phyloP scores from a whole-genome alignment of 2,888 invertebrate genomes.

The Meteorus colon region DNA sequence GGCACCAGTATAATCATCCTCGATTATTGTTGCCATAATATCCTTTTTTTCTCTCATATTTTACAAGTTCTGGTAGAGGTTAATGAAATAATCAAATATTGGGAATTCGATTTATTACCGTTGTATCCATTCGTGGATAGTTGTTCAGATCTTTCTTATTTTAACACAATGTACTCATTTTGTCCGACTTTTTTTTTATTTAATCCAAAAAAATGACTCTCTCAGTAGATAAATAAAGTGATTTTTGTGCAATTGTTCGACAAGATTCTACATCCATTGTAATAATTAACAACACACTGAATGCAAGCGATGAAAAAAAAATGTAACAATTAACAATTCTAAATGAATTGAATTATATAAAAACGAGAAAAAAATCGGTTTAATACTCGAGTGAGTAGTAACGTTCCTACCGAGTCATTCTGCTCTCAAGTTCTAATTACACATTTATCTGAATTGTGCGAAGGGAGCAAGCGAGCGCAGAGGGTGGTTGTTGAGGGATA shows the following conservation, averaged over 20 bases:
- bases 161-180: too few species aligned
- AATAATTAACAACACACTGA: not conserved
- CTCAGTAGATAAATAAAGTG: too few species aligned
- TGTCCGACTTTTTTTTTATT: too few species aligned
- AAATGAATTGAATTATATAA: not conserved
- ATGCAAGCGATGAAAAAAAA: not conserved
- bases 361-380: not conserved
- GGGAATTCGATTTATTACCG: too few species aligned
- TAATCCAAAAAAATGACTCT: too few species aligned
- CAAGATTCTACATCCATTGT: not conserved
- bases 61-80: not conserved
- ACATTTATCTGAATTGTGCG: constrained; percentile 48
- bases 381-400: not conserved
- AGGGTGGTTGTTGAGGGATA: constrained; percentile 1
- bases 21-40: not conserved
- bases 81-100: too few species aligned
- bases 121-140: too few species aligned
- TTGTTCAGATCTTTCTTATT: too few species aligned
- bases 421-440: constrained; percentile 42
- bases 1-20: not conserved
- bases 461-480: not conserved
- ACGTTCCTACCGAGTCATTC: not conserved
- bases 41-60: too few species aligned
- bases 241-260: not conserved
- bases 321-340: not conserved